Base-by-base conservation (phyloP, 2,113 vertebrate species). In the rat (Rattus norvegicus) region DNA sequence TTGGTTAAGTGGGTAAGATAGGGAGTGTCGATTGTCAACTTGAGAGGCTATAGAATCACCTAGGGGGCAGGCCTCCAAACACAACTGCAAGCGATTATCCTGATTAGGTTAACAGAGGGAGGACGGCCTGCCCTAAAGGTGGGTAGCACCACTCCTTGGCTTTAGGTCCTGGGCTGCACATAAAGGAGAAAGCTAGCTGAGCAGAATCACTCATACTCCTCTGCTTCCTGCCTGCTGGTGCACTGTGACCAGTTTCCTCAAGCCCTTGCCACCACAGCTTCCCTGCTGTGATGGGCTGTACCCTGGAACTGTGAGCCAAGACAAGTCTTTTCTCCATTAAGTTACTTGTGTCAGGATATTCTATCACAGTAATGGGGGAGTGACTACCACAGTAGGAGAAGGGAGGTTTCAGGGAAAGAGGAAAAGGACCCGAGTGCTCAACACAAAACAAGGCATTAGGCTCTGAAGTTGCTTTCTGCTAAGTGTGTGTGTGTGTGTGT, bases 351-450 rank as follows among this genome's bases (percentile, higher is more conserved):
- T 47, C 43, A 43, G 39, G 59, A 10, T 39, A 19, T 65, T 84
- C 63, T 30, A 85, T 65, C 26, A 67, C 39, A 65, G 83, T 43
- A 47, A 47, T 19, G 63, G 59, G 56, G 14, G 39, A 30, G 54
- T 83, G 36, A 4, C 83, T 63, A 43, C 10, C 14, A 47, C 59
- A 17, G 59, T 30, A 85, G 81, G 33, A 81, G 11, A 14, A 3
- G 43, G 36, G 8, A 65, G 2, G 1, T 30, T 0, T 2, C 10
- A 5, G 47, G 36, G 39, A 5, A 9, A 19, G n/a, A 49, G 36
- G 11, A 7, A 54, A 30, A 36, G 33, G 56, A 65, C 54, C 49
- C 30, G 54, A 70, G 13, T 77, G 63, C 65, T 67, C 52, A 43
- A 63, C 43, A 73, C 0, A 22, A 47, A 39, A 67, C 0, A 22